phyloP scores from a whole-genome alignment of 2,113 vertebrate genomes.

The Apteryx mantelli region DNA sequence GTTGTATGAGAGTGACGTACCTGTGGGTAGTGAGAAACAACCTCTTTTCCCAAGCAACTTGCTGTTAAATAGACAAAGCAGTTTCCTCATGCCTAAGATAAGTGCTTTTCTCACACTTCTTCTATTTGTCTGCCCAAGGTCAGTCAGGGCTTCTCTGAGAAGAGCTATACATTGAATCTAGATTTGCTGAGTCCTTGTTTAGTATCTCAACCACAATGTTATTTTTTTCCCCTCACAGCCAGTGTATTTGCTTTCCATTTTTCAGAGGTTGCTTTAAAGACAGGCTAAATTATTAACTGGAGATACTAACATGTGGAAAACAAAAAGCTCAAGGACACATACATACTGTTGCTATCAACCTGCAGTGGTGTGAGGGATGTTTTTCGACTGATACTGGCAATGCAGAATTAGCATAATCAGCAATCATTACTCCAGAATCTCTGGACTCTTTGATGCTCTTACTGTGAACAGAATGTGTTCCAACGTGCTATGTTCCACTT shows the following conservation, averaged over 20 bases:
- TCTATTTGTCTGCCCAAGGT: neutral
- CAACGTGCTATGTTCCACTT: neutral
- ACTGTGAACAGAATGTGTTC: neutral
- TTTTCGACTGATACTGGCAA: neutral
- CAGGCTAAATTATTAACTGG: neutral
- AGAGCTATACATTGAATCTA: slow-evolving; percentile 1
- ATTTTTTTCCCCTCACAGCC: neutral
- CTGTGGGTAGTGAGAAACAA: neutral
- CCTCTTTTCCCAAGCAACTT: neutral
- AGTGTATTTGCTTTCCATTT: neutral
- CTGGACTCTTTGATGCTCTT: neutral
- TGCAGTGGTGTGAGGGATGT: neutral
- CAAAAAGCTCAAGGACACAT: slow-evolving; percentile 25
- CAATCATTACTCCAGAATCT: slow-evolving; percentile 22
- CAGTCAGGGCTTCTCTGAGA: neutral
- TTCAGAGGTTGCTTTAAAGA: slow-evolving; percentile 10
- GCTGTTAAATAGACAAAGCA: neutral
- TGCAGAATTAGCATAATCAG: slow-evolving; percentile 24
- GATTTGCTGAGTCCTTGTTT: neutral
- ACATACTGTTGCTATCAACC: neutral
- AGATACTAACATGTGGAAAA: neutral
- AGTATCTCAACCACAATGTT: neutral
- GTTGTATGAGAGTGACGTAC: neutral
- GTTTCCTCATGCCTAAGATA: neutral
- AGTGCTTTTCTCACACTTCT: neutral